phyloP scores from a whole-genome alignment of 2,888 invertebrate species.

The Pheosia tremula region DNA sequence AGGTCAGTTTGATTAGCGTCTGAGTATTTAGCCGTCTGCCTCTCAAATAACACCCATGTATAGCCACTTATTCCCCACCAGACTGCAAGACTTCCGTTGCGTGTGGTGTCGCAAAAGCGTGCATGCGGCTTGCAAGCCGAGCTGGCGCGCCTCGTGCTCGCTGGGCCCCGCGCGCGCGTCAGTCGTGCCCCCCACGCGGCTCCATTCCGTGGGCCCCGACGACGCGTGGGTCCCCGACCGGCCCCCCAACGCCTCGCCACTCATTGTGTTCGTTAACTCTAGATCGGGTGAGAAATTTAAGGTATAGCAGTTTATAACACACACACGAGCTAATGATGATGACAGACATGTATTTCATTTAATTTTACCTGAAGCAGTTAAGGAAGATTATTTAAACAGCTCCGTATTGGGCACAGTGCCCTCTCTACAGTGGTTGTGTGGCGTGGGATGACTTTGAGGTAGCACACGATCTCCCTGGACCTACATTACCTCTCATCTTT shows the following conservation, averaged over 20 bases:
- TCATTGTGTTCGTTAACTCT: slow-evolving; percentile 98
- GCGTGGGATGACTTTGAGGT: too few species aligned
- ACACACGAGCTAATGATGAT: too few species aligned
- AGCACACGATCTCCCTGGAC: too few species aligned
- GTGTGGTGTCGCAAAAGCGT: slow-evolving; percentile 97
- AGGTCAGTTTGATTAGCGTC: too few species aligned
- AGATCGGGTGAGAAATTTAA: slow-evolving; percentile 87
- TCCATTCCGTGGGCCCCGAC: slow-evolving; percentile 95
- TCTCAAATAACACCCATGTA: background rate
- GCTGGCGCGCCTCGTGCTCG: slow-evolving; percentile 91
- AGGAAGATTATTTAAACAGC: too few species aligned
- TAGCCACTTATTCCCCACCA: slow-evolving; percentile 45
- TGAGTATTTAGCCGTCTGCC: too few species aligned
- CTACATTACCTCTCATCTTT: too few species aligned
- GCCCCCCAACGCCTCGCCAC: slow-evolving; percentile 93
- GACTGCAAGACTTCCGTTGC: slow-evolving; percentile 98
- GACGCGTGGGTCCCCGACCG: slow-evolving; percentile 95
- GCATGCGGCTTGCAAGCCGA: slow-evolving; percentile 95
- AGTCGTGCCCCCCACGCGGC: slow-evolving; percentile 96
- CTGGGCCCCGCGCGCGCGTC: slow-evolving; percentile 95
- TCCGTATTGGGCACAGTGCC: too few species aligned
- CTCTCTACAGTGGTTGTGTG: too few species aligned
- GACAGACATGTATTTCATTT: too few species aligned
- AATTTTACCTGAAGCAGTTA: too few species aligned
- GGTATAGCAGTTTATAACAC: background rate